Evolutionary conservation across 2,888 invertebrate species (phyloP).

Genomic region (Hyalella azteca): DNA sequence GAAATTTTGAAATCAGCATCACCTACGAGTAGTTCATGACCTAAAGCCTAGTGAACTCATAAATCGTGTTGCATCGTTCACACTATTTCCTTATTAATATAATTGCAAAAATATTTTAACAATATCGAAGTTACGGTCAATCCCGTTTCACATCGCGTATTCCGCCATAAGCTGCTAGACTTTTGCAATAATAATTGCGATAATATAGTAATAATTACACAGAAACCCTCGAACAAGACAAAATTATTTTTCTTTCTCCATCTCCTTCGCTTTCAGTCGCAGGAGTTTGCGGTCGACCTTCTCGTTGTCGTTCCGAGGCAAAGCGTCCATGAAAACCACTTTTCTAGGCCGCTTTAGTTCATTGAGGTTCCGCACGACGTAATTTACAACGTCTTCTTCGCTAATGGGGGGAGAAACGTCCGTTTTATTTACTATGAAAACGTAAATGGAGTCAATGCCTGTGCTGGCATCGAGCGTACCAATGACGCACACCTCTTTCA

Average conservation of each 20-base stretch:
- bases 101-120: too few species aligned
- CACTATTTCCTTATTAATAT: too few species aligned
- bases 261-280: not conserved
- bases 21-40: too few species aligned
- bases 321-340: not conserved
- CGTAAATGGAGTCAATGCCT: slow-evolving; percentile 39
- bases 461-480: slow-evolving; percentile 38
- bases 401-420: not conserved
- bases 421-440: slow-evolving; percentile 34
- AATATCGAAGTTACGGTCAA: too few species aligned
- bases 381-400: not conserved
- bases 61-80: too few species aligned
- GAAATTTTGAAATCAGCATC: too few species aligned
- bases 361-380: not conserved
- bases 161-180: too few species aligned
- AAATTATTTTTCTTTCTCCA: not conserved
- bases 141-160: too few species aligned
- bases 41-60: too few species aligned
- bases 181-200: too few species aligned
- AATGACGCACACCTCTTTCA: slow-evolving; percentile 48
- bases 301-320: not conserved
- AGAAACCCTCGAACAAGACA: too few species aligned
- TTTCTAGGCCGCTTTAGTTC: not conserved
- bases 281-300: not conserved
- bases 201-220: too few species aligned